Conservation (phyloP, 2,113 vertebrate species). For the Melozone crissalis region DNA sequence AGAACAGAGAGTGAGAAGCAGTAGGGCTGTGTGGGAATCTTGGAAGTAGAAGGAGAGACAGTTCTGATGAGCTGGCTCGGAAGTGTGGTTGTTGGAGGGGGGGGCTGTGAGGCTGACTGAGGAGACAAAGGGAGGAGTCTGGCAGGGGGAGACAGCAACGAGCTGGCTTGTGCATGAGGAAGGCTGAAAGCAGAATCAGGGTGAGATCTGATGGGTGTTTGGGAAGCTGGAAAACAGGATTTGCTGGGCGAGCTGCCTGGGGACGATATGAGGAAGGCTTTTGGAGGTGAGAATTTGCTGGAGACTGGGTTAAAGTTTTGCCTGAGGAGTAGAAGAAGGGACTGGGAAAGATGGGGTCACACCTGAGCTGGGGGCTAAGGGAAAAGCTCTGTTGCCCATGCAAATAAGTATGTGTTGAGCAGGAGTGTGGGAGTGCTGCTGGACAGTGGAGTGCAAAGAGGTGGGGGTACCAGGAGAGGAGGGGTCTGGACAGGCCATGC, state of each 20-base stretch:
- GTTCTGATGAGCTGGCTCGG: neutral
- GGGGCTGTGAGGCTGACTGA: slow-evolving; percentile 1
- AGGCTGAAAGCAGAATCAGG: neutral
- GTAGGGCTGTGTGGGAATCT: neutral
- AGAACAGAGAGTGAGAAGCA: neutral
- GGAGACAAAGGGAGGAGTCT: slow-evolving; percentile 43
- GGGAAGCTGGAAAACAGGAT: neutral
- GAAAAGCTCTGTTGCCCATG: neutral
- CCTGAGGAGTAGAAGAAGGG: neutral
- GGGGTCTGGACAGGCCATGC: neutral
- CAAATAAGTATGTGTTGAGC: neutral
- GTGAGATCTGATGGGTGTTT: neutral
- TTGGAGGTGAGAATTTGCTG: slow-evolving; percentile 8
- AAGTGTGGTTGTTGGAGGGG: neutral
- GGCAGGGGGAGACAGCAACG: neutral
- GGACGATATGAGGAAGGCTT: neutral
- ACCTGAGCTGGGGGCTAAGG: neutral
- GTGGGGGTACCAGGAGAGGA: neutral
- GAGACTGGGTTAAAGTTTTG: neutral
- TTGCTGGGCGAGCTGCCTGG: neutral
- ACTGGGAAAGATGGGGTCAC: neutral
- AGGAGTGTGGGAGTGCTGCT: neutral
- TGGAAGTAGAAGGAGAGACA: slow-evolving; percentile 11
- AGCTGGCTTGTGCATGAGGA: neutral
- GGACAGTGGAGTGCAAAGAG: neutral